Percentiles rank a stretch among this genome's conserved stretches.
These are phyloP conservation scores for Oryzias celebensis DNA, from an alignment of 2,113 vertebrate genomes.

Conservation along the genomic window DNA sequence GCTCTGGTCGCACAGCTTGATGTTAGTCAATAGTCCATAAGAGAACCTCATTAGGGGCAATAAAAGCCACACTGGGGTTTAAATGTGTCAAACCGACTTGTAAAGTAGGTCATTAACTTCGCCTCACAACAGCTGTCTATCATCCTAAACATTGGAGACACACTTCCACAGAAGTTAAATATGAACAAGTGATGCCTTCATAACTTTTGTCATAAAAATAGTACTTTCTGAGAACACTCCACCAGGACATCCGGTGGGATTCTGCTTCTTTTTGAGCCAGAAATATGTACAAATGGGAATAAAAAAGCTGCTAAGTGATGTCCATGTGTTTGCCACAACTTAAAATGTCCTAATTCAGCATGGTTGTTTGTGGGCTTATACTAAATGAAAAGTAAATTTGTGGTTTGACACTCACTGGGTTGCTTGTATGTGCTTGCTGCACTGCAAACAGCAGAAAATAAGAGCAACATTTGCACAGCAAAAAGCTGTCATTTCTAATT, in stretches of 20 bases:
- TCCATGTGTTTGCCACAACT: background rate
- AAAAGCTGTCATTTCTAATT: no score
- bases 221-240: constrained; percentile 41
- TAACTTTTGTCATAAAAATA: constrained; percentile 34
- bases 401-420: no score
- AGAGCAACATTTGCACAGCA: no score
- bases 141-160: background rate
- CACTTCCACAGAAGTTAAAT: background rate
- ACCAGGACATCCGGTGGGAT: constrained; percentile 51
- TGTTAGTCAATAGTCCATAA: background rate
- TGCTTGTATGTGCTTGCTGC: no score
- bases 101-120: no score
- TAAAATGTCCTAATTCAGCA: background rate
- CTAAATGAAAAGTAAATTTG: no score
- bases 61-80: background rate
- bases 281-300: constrained; percentile 16
- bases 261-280: constrained; percentile 16
- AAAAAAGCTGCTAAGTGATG: background rate
- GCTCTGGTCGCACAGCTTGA: background rate
- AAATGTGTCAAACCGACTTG: no score
- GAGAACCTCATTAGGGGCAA: background rate
- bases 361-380: no score
- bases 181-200: constrained; percentile 17
- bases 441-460: no score
- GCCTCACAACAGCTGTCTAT: no score